These are phyloP conservation scores for Neocrepidodera transversa DNA, from an alignment of 2,888 invertebrate genomes.

Conservation along the genomic window DNA sequence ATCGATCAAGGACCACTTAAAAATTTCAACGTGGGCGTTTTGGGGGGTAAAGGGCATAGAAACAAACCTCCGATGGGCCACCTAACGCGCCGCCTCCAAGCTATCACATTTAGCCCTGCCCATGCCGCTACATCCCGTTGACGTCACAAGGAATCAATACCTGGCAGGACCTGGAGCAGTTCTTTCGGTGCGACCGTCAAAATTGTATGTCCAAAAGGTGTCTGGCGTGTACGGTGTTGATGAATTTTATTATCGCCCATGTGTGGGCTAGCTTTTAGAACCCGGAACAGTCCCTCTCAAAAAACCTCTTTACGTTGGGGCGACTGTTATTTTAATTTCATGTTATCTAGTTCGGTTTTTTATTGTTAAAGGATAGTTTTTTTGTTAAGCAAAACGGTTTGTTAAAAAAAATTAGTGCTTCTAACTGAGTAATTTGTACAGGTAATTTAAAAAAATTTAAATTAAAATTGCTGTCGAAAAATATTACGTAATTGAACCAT, in stretches of 20 bases:
- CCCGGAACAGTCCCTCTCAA: constrained; percentile 96
- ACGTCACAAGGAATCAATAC: constrained; percentile 60
- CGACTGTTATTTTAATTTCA: constrained; percentile 74
- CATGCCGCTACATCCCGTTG: constrained; percentile 46
- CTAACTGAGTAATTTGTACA: constrained; percentile 28
- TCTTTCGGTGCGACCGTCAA: constrained; percentile 53
- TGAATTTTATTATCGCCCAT: constrained; percentile 72
- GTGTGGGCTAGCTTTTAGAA: constrained; percentile 95
- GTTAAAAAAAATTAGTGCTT: constrained; percentile 18
- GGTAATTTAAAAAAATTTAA: constrained; percentile 22
- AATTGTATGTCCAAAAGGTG: constrained; percentile 48
- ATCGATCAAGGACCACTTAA: constrained; percentile 19
- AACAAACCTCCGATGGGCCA: constrained; percentile 40
- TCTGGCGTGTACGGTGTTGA: constrained; percentile 48
- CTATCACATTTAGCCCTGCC: constrained; percentile 30
- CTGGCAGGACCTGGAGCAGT: constrained; percentile 53
- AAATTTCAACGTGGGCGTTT: constrained; percentile 18
- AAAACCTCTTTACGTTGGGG: constrained; percentile 97
- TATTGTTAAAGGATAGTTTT: constrained; percentile 24
- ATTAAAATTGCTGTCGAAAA: too few species aligned
- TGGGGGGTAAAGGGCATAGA: constrained; percentile 44
- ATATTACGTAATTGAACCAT: too few species aligned
- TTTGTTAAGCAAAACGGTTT: constrained; percentile 18
- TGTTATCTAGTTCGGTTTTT: constrained; percentile 37
- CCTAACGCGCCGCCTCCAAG: constrained; percentile 39